Conservation (phyloP, 2,888 invertebrate genomes). For the Colostygia pectinataria region DNA sequence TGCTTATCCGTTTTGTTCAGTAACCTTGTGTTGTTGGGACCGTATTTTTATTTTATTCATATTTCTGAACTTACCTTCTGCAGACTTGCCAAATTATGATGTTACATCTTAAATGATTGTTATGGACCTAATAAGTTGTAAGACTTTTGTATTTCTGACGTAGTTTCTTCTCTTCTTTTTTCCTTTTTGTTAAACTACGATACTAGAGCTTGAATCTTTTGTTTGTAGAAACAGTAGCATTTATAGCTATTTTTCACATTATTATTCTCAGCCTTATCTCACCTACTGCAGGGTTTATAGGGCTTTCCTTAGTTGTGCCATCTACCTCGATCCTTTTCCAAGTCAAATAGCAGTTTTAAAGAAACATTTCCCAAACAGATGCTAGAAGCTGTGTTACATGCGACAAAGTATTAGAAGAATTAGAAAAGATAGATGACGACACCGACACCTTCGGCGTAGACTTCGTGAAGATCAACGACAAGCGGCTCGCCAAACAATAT, state of each 20-base stretch:
- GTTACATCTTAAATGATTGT: constrained; percentile 24
- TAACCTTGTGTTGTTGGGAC: constrained; percentile 1
- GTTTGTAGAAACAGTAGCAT: no score
- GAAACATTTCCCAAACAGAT: constrained; percentile 78
- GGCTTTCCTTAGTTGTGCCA: no score
- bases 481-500: constrained; percentile 97
- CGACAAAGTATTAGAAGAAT: constrained; percentile 94
- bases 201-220: no score
- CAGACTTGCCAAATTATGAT: constrained; percentile 28
- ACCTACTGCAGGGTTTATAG: no score
- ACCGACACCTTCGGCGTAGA: constrained; percentile 97
- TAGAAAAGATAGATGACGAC: constrained; percentile 97
- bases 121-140: background rate
- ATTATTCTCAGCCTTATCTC: no score
- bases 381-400: constrained; percentile 95
- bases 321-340: no score
- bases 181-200: no score
- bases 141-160: no score
- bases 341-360: no score
- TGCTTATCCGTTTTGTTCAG: background rate
- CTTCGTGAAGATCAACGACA: constrained; percentile 98
- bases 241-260: no score
- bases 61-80: constrained; percentile 15
- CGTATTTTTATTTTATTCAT: background rate
- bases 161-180: no score